A percentile compares a stretch with the other conserved stretches of the same genome.
These are phyloP conservation scores for Linepithema humile DNA, from an alignment of 1,140 invertebrate genomes.

Conservation along the genomic window DNA sequence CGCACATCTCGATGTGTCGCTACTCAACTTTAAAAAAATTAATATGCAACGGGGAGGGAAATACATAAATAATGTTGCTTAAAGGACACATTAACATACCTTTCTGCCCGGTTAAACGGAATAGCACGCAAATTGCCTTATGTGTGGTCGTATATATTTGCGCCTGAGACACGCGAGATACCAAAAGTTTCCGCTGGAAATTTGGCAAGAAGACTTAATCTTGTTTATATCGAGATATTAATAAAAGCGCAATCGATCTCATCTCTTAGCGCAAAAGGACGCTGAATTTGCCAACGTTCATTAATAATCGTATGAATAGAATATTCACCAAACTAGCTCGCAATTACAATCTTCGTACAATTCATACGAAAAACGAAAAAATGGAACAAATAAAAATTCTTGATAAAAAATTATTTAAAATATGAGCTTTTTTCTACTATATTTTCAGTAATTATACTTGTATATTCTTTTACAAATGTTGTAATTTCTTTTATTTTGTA, in stretches of 20 bases:
- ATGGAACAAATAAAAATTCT: background rate
- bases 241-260: constrained; percentile 19
- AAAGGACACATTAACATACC: constrained; percentile 69
- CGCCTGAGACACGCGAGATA: constrained; percentile 14
- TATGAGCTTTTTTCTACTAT: background rate
- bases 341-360: background rate
- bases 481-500: background rate
- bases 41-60: constrained; percentile 40
- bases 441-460: background rate
- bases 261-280: background rate
- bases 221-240: constrained; percentile 39
- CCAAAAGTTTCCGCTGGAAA: constrained; percentile 45
- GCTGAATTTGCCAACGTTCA: background rate
- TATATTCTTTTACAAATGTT: background rate
- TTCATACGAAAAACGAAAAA: background rate
- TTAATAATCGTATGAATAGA: background rate
- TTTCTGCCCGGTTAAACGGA: constrained; percentile 36
- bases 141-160: constrained; percentile 31
- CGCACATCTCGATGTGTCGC: background rate
- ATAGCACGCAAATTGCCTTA: constrained; percentile 57
- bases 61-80: constrained; percentile 58
- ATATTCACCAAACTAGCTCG: background rate
- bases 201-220: constrained; percentile 29
- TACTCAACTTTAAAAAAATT: constrained; percentile 34
- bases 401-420: background rate